A percentile compares a stretch with the other conserved stretches of the same genome.
Evolutionary conservation across 2,888 invertebrate genomes (phyloP).

Genomic region (Strigamia maritima): DNA sequence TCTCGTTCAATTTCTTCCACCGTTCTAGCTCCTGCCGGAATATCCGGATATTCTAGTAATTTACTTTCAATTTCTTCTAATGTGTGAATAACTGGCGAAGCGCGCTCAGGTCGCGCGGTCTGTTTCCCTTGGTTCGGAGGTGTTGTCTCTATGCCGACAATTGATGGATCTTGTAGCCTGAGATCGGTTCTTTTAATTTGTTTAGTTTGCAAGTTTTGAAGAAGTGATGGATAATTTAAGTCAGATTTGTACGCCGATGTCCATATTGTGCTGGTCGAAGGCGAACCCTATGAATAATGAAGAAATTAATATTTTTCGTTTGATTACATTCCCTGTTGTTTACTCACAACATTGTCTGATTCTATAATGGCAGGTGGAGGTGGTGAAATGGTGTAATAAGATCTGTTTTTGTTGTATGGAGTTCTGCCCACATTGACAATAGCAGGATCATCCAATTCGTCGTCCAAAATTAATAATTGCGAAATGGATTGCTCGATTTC

Average conservation of each 20-base stretch:
- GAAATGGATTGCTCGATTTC: constrained; percentile 50
- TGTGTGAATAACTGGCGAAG: constrained; percentile 17
- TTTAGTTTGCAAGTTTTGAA: neutral
- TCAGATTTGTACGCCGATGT: constrained; percentile 39
- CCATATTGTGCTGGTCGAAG: constrained; percentile 45
- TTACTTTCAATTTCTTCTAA: constrained; percentile 42
- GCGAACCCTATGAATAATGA: constrained; percentile 45
- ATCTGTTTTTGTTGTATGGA: neutral
- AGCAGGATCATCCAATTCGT: constrained; percentile 47
- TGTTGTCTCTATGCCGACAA: neutral
- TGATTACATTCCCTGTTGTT: neutral
- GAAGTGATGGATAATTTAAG: neutral
- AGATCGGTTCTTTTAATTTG: neutral
- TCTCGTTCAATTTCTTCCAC: constrained; percentile 42
- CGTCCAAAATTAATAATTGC: constrained; percentile 49
- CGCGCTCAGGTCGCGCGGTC: neutral
- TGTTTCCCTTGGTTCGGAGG: neutral
- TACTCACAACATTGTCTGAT: constrained; percentile 45
- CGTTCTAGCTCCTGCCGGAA: constrained; percentile 38
- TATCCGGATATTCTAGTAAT: constrained; percentile 38
- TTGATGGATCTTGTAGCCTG: neutral
- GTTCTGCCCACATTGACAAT: constrained; percentile 42
- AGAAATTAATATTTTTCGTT: neutral
- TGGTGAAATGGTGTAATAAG: constrained; percentile 43
- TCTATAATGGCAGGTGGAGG: constrained; percentile 46